These are phyloP conservation scores for Pandemis heparana DNA, from an alignment of 2,888 invertebrate genomes.

Conservation along the genomic window DNA sequence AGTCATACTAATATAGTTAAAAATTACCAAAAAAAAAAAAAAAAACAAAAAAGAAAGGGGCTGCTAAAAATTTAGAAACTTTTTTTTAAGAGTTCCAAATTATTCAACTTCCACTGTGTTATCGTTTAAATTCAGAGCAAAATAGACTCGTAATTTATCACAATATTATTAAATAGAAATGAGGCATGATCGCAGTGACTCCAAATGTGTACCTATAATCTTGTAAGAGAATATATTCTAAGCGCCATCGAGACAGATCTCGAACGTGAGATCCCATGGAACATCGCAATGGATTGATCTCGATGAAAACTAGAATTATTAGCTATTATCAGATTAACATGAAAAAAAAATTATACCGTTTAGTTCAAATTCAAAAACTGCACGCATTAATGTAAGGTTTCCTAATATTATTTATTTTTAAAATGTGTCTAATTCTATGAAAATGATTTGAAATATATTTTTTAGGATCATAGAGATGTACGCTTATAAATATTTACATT, in stretches of 20 bases:
- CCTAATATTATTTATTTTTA: neutral
- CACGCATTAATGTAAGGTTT: neutral
- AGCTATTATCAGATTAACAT: no score
- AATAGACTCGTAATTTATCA: no score
- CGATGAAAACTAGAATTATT: no score
- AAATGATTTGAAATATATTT: conserved; percentile 11
- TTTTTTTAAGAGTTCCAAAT: no score
- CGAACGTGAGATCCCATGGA: neutral
- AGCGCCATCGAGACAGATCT: neutral
- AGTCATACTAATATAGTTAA: conserved; percentile 34
- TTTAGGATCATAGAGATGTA: conserved; percentile 37
- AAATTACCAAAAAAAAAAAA: neutral
- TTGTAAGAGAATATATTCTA: no score
- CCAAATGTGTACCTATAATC: neutral
- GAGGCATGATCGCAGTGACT: neutral
- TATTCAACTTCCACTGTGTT: no score
- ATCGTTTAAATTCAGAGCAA: no score
- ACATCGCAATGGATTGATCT: neutral
- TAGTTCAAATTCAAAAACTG: neutral
- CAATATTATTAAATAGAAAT: neutral
- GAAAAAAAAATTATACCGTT: no score
- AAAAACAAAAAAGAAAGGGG: neutral
- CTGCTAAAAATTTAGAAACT: neutral
- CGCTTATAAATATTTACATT: conserved; percentile 42
- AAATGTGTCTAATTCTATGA: neutral